These are phyloP conservation scores for Paradisaea rubra DNA, from an alignment of 2,113 vertebrate species.

Conservation along the genomic window DNA sequence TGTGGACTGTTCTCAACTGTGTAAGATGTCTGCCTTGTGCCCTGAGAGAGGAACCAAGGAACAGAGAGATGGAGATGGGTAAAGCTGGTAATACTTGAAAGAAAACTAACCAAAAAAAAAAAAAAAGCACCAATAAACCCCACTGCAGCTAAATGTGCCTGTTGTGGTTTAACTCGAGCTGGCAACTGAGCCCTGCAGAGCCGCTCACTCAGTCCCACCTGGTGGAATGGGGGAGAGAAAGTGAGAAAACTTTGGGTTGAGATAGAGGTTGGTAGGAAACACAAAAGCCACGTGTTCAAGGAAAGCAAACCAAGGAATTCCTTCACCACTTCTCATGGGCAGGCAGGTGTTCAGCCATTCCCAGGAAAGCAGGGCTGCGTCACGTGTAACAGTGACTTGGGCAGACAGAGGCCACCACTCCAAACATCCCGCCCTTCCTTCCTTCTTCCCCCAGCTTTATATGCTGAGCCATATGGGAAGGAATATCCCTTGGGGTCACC, in stretches of 20 bases:
- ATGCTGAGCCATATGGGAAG: background rate
- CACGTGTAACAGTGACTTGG: background rate
- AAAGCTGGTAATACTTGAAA: background rate
- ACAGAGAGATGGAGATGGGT: background rate
- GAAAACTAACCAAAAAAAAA: background rate
- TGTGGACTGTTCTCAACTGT: background rate
- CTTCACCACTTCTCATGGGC: background rate
- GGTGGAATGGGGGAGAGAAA: background rate
- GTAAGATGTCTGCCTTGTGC: background rate
- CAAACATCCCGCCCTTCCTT: background rate
- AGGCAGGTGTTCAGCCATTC: background rate
- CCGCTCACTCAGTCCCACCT: background rate
- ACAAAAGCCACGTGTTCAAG: background rate
- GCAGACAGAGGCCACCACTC: background rate
- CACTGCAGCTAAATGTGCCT: background rate
- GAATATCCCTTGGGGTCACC: background rate
- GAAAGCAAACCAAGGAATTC: background rate
- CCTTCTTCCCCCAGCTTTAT: background rate
- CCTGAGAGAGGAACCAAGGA: background rate
- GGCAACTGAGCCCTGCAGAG: background rate
- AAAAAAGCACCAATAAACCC: background rate
- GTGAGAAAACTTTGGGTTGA: background rate
- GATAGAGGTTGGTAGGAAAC: background rate
- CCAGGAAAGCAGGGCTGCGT: background rate
- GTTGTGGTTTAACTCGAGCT: background rate